Conservation (phyloP, 2,888 invertebrate genomes). For the Diplolepis rosae region DNA sequence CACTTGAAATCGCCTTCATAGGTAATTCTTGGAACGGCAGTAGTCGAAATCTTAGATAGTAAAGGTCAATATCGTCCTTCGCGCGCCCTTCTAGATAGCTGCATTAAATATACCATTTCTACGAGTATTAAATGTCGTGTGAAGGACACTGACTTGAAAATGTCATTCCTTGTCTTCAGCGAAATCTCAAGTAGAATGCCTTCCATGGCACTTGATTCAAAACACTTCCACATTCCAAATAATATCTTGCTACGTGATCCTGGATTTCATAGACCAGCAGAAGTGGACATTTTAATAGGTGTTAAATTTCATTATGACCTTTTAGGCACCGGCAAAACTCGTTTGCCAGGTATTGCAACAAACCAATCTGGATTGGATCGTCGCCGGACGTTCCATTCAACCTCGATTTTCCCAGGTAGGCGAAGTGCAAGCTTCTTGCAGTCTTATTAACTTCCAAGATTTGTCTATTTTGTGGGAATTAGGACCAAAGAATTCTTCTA, state of each 20-base stretch:
- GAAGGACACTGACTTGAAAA: not conserved
- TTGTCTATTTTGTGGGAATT: not conserved
- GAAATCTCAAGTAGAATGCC: not conserved
- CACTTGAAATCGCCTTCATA: not conserved
- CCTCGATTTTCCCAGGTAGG: no score
- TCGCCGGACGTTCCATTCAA: not conserved
- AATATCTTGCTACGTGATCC: not conserved
- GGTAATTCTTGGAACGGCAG: not conserved
- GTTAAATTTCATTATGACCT: not conserved
- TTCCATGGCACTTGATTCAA: not conserved
- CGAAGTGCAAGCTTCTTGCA: no score
- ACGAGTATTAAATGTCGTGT: not conserved
- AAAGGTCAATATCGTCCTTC: not conserved
- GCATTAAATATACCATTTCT: not conserved
- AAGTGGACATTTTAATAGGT: not conserved
- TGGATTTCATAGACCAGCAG: not conserved
- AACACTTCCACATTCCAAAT: no score
- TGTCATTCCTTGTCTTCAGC: not conserved
- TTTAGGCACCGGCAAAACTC: not conserved
- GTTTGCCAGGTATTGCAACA: not conserved
- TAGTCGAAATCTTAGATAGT: not conserved
- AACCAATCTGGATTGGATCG: not conserved
- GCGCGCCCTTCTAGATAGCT: not conserved
- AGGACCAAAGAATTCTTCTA: not conserved
- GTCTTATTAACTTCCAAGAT: no score